phyloP scores from a whole-genome alignment of 2,888 invertebrate genomes.

The Synergus itoensis region DNA sequence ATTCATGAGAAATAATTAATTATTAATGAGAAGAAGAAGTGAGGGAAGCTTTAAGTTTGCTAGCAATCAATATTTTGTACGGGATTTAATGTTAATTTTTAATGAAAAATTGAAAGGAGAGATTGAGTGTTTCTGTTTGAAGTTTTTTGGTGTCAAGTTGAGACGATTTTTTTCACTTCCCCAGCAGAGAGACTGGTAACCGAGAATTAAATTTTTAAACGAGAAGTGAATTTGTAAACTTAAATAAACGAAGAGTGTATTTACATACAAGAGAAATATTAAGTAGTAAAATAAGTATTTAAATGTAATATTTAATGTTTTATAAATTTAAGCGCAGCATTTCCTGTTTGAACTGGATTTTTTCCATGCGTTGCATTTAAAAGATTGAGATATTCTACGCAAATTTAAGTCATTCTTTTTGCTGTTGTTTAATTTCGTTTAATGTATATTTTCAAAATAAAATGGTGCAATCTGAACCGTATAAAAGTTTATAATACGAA shows the following conservation, averaged over 20 bases:
- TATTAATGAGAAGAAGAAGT: not conserved
- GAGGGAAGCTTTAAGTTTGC: not conserved
- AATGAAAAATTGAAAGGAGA: not conserved
- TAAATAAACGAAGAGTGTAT: not conserved
- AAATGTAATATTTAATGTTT: not conserved
- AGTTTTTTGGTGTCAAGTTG: not conserved
- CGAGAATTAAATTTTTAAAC: not conserved
- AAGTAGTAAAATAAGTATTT: not conserved
- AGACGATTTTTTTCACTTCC: not conserved
- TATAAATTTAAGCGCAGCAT: not conserved
- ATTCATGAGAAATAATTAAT: not conserved
- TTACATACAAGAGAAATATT: not conserved
- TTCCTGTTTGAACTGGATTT: no score
- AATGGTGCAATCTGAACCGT: not conserved
- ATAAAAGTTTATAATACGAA: not conserved
- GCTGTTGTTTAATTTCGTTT: not conserved
- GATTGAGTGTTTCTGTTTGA: not conserved
- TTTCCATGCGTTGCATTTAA: not conserved
- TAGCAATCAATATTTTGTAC: not conserved
- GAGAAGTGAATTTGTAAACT: not conserved
- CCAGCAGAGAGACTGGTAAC: not conserved
- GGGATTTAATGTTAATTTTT: not conserved
- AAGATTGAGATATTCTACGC: not conserved
- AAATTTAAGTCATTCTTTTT: not conserved
- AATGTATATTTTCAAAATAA: conserved; percentile 9